phyloP scores from a whole-genome alignment of 2,113 vertebrate species.

The Hippolais icterina region DNA sequence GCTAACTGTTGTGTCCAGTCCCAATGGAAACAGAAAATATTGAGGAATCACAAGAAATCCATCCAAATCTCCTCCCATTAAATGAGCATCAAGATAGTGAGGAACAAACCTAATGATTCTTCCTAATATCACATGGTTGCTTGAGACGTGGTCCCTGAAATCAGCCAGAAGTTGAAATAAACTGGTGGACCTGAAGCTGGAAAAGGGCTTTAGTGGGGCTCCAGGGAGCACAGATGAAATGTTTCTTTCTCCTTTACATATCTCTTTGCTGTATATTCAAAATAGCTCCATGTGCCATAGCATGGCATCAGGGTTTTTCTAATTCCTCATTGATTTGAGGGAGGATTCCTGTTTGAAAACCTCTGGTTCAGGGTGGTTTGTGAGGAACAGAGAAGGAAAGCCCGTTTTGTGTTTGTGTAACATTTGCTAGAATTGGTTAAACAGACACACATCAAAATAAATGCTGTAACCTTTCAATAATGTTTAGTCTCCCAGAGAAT shows the following conservation, averaged over 20 bases:
- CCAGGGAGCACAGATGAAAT: background rate
- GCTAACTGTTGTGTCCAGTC: background rate
- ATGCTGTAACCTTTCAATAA: slow-evolving; percentile 43
- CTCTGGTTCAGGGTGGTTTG: background rate
- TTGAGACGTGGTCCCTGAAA: background rate
- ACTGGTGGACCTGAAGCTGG: background rate
- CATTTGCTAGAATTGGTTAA: slow-evolving; percentile 40
- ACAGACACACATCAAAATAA: slow-evolving; percentile 47
- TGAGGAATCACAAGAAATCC: background rate
- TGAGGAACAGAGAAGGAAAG: slow-evolving; percentile 5
- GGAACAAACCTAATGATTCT: background rate
- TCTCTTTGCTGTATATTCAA: background rate
- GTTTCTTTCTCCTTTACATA: background rate
- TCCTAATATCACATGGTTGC: background rate
- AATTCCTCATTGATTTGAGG: background rate
- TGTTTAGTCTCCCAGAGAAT: slow-evolving; percentile 45
- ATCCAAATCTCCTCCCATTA: background rate
- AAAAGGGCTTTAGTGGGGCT: background rate
- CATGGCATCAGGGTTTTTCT: background rate
- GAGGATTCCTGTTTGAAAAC: slow-evolving; percentile 37
- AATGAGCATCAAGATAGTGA: background rate
- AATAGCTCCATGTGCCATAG: background rate
- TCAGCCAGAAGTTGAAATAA: background rate
- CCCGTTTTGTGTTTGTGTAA: slow-evolving; percentile 27
- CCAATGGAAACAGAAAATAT: background rate